Evolutionary conservation across 2,113 vertebrate species (phyloP).

Genomic region (Neopipo cinnamomea): DNA sequence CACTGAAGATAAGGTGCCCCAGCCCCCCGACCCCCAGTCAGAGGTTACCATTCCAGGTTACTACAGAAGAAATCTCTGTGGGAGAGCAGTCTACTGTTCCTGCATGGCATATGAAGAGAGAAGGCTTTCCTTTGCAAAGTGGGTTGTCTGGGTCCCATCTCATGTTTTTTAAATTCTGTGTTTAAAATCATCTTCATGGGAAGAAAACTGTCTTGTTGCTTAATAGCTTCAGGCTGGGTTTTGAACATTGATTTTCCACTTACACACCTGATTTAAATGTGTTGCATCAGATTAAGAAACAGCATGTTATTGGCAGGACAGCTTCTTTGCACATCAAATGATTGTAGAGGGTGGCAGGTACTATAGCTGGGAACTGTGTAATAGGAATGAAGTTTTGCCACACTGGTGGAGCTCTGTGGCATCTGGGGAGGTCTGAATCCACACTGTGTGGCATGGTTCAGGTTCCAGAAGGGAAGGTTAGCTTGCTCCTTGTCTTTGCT

Average conservation of each 20-base stretch:
- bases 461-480: background rate
- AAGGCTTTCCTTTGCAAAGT: background rate
- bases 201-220: background rate
- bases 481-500: background rate
- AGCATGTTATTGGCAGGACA: background rate
- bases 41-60: background rate
- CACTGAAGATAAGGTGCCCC: background rate
- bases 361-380: background rate
- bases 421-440: background rate
- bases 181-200: background rate
- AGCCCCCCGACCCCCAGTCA: rapidly evolving
- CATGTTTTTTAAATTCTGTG: background rate
- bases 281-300: background rate
- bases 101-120: background rate
- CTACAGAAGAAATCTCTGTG: background rate
- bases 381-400: background rate
- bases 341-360: background rate
- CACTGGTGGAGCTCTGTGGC: background rate
- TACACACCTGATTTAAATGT: background rate
- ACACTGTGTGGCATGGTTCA: background rate
- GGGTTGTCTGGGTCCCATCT: background rate
- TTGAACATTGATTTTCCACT: background rate
- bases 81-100: background rate
- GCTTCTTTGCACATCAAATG: background rate
- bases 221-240: background rate